phyloP scores from a whole-genome alignment of 2,888 invertebrate species.

The Trilocha varians region DNA sequence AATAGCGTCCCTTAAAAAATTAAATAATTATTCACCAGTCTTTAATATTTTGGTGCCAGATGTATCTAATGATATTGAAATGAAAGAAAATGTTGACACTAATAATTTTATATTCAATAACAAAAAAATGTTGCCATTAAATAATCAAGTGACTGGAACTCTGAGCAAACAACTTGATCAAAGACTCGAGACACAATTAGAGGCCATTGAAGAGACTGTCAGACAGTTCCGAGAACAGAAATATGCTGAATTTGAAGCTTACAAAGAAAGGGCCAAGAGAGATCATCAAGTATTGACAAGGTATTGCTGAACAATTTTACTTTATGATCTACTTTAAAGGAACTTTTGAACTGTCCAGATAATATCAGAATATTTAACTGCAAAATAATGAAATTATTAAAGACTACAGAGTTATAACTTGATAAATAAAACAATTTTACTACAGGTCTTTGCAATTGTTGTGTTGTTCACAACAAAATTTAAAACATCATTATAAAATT shows the following conservation, averaged over 20 bases:
- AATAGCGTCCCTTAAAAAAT: constrained; percentile 74
- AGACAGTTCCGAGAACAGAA: constrained; percentile 82
- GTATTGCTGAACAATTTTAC: constrained; percentile 29
- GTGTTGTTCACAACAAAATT: too few species aligned
- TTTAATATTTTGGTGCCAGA: constrained; percentile 80
- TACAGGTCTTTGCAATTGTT: too few species aligned
- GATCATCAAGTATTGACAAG: constrained; percentile 80
- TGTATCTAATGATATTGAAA: constrained; percentile 63
- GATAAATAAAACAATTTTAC: too few species aligned
- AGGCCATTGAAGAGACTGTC: constrained; percentile 82
- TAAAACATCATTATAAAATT: too few species aligned
- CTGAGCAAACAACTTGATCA: constrained; percentile 79
- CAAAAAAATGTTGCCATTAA: constrained; percentile 54
- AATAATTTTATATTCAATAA: constrained; percentile 45
- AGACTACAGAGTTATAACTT: too few species aligned
- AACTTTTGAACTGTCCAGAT: too few species aligned
- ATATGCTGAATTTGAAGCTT: constrained; percentile 81
- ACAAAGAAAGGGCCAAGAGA: constrained; percentile 80
- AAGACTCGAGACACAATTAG: constrained; percentile 79
- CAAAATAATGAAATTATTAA: too few species aligned
- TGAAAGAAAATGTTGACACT: constrained; percentile 63
- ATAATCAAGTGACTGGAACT: constrained; percentile 70
- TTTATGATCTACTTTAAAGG: constrained; percentile 2
- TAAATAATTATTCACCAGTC: constrained; percentile 79
- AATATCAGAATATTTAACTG: too few species aligned